phyloP scores from a whole-genome alignment of 2,797 vertebrate genomes.

The Channallabes apus region DNA sequence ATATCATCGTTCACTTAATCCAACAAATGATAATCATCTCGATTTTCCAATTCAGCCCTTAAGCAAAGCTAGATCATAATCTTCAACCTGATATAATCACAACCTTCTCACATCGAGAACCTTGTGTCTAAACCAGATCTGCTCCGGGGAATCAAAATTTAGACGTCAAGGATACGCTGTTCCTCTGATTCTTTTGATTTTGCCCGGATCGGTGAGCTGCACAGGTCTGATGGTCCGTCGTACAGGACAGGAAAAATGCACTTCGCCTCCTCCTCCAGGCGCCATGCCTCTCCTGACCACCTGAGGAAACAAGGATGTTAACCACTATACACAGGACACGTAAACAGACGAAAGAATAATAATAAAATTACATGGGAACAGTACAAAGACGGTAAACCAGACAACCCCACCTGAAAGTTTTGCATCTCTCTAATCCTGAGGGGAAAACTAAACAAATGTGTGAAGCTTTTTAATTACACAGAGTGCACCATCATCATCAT shows the following conservation, averaged over 20 bases:
- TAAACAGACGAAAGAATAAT: background rate
- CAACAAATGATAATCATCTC: background rate
- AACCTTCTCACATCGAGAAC: no score
- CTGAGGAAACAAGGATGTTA: slow-evolving; percentile 53
- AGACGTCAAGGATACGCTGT: slow-evolving; percentile 86
- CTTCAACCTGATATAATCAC: background rate
- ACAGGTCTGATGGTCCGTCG: slow-evolving; percentile 82
- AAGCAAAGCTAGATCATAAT: background rate
- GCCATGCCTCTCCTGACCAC: slow-evolving; percentile 91
- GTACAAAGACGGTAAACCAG: background rate
- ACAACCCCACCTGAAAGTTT: background rate
- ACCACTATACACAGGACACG: background rate
- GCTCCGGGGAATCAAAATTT: background rate
- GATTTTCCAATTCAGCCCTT: background rate
- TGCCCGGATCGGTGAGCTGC: slow-evolving; percentile 88
- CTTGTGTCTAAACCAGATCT: background rate
- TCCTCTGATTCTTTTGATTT: slow-evolving; percentile 96
- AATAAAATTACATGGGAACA: background rate
- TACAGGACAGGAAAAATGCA: slow-evolving; percentile 87
- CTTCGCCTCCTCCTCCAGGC: slow-evolving; percentile 92
- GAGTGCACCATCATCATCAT: background rate
- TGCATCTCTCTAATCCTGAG: background rate
- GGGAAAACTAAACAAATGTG: slow-evolving; percentile 5
- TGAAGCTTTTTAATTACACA: background rate
- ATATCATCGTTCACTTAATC: background rate